Evolutionary conservation across 2,113 vertebrate genomes (phyloP), one percentile per base, ranked within the genome.

Genomic region (Oreocharis arfaki): DNA sequence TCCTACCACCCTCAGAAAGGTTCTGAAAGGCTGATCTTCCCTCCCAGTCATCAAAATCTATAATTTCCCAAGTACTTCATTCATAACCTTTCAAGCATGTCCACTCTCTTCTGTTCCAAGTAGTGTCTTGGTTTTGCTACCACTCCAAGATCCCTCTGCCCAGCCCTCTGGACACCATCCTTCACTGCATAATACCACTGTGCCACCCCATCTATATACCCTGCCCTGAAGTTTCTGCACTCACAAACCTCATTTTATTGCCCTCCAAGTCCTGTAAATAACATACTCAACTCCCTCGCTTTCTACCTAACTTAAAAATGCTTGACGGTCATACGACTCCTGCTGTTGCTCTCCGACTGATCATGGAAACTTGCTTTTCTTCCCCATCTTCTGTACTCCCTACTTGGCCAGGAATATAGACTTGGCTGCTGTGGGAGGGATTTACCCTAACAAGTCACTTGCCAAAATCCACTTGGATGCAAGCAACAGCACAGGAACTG

Each of bases 151-250:
- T 71, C 8, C 5, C 9, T 81, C 4, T 67, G 3, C 17, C 4
- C 6, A 60, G 0, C 7, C 7, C 9, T 73, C 14, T 49, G 16
- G 14, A 56, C 5, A 1, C 8, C 2, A 5, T 9, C 19, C 16
- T 79, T 59, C 16, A 16, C n/a, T 67, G 19, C 4, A 14, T 0
- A 47, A 13, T 12, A 39, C 11, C 10, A 30, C 39, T 26, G 23
- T 42, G 27, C 16, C 4, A 24, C 10, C 5, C 11, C 8, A 33
- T 28, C 16, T 83, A 6, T 33, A 39, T 26, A 60, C 3, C 5
- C 15, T 64, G 22, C 7, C 35, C 52, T 41, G 8, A 90, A 83
- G 11, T 49, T 76, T 75, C 56, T 50, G 22, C 67, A 35, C 27
- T 68, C 16, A 18, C 27, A 9, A 83, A 56, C 13, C 3, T 88